Percentiles rank a stretch among this genome's conserved stretches.
phyloP scores from a whole-genome alignment of 2,888 invertebrate species.

The Eupeodes latifasciatus region DNA sequence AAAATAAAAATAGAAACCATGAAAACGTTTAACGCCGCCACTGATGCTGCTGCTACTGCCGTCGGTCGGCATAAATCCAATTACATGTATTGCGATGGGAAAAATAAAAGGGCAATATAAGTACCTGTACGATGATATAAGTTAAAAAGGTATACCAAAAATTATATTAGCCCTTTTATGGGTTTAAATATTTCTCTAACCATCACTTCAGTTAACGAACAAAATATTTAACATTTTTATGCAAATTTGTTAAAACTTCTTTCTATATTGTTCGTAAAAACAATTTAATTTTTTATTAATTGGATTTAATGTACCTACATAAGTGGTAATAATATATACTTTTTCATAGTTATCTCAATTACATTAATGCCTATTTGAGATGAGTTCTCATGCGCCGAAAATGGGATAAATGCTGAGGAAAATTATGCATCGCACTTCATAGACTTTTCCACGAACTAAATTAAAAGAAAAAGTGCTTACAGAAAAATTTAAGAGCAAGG shows the following conservation, averaged over 20 bases:
- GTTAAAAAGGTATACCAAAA: neutral
- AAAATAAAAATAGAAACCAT: neutral
- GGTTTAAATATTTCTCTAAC: neutral
- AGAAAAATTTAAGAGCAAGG: no score
- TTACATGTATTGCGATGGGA: conserved; percentile 1
- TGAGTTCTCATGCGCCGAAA: neutral
- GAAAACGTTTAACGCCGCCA: neutral
- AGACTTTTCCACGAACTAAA: no score
- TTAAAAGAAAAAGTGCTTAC: no score
- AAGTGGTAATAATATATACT: neutral
- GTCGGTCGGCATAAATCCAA: neutral
- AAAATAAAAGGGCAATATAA: neutral
- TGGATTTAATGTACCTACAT: neutral
- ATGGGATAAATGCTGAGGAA: neutral
- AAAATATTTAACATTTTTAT: conserved; percentile 18
- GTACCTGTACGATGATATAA: neutral
- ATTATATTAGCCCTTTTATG: neutral
- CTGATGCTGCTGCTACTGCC: neutral
- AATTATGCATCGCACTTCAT: no score
- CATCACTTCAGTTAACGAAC: neutral
- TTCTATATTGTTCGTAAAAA: neutral
- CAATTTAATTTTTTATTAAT: neutral
- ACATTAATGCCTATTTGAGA: neutral
- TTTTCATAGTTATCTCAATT: neutral
- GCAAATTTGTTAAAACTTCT: neutral